Evolutionary conservation across 2,888 invertebrate genomes (phyloP).

Genomic region (Schizotus pectinicornis): DNA sequence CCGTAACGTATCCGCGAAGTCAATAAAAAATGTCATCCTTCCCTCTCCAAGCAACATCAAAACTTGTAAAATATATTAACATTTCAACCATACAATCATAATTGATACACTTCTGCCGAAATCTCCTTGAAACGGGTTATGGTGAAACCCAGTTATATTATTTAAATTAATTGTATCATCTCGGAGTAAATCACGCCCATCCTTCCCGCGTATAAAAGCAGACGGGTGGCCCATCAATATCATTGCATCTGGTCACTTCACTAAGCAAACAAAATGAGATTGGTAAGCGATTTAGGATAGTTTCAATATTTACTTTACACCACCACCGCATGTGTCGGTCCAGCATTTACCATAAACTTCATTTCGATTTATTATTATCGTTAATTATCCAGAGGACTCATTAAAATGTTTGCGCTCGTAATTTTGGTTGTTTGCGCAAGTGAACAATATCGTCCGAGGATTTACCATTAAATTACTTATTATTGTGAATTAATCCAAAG

Average conservation of each 20-base stretch:
- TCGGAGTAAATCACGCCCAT: not conserved
- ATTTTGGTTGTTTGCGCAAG: not conserved
- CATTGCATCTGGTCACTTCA: not conserved
- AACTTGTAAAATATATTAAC: too few relatives aligned
- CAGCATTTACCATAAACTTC: too few relatives aligned
- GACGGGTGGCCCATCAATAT: not conserved
- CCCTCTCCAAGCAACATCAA: too few relatives aligned
- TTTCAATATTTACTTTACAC: not conserved
- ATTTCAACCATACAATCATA: not conserved
- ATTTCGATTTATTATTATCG: too few relatives aligned
- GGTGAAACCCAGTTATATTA: not conserved
- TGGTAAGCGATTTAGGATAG: not conserved
- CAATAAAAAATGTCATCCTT: too few relatives aligned
- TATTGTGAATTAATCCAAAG: too few relatives aligned
- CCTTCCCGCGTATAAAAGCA: too few relatives aligned
- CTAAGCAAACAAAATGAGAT: constrained; percentile 2
- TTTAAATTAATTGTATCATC: constrained; percentile 5
- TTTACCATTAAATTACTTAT: too few relatives aligned
- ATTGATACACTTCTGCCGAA: not conserved
- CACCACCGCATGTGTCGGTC: too few relatives aligned
- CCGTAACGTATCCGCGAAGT: too few relatives aligned
- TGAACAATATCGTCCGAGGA: too few relatives aligned
- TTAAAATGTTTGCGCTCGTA: not conserved
- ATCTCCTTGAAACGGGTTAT: constrained; percentile 2
- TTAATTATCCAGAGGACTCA: too few relatives aligned